Base-by-base conservation (phyloP, 1,140 invertebrate genomes). In the Scaptomyza pallida region DNA sequence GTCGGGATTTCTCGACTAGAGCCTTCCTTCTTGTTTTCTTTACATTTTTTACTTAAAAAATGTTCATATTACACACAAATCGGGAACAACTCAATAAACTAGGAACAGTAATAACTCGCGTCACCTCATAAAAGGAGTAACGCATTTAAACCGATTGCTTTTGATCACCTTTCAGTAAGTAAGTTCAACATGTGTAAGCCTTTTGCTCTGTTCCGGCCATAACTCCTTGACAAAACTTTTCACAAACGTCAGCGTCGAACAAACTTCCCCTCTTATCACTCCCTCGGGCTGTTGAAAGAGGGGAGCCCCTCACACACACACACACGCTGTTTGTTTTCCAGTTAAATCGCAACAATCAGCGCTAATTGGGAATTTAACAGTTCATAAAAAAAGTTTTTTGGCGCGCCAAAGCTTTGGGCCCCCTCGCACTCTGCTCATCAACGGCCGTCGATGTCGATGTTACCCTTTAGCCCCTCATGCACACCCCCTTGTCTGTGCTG, bases 361-460 rank as follows among this genome's bases (percentile, higher is more conserved):
- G 78, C 82, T 88, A 88, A 88, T 88, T 88, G 78, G 72, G 81
- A 76, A 72, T 82, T 82, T 74, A 88, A 88, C 78, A 88, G 75
- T 82, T 88, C 69, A 76, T 86, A 88, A 75, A 78, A 82, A 78
- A 75, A 5, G n/a, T 30, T 54, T 62, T 73, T 63, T 51, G 45
- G 50, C 51, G 44, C 57, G 41, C 64, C 56, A 67, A 65, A 52
- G 35, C 26, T 30, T 21, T 17, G n/a, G n/a, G n/a, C n/a, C 17
- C 50, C 13, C 41, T 12, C 23, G n/a, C 4, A 2, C 19, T 21
- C 19, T 4, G 2, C 19, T 21, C 26, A 15, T 37, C 37, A 35
- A 41, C 37, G 5, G 13, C 33, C 33, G 13, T 21, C 23, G 10
- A 21, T 26, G 26, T 30, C 30, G 5, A 48, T 12, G 10, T 23